A percentile compares a stretch with the other conserved stretches of the same genome.
Evolutionary conservation across 1,140 invertebrate genomes (phyloP).

Genomic region (Pygmarrhopalites habei): DNA sequence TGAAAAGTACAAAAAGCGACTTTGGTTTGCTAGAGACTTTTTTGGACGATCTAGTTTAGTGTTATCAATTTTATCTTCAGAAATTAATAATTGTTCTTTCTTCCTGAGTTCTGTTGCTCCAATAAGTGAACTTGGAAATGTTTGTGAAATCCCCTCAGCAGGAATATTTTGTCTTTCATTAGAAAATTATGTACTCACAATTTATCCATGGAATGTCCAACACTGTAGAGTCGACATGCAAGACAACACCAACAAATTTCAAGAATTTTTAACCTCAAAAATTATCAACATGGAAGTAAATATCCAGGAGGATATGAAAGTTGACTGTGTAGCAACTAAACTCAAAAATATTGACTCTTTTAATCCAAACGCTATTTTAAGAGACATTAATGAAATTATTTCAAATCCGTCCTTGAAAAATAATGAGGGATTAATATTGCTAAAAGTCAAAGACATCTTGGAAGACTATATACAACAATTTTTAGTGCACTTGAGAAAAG

Average conservation of each 20-base stretch:
- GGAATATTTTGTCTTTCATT: constrained; percentile 61
- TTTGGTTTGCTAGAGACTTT: constrained; percentile 80
- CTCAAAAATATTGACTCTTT: background rate
- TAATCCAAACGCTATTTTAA: background rate
- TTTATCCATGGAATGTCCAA: constrained; percentile 40
- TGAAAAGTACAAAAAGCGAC: constrained; percentile 50
- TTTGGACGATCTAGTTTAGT: constrained; percentile 59
- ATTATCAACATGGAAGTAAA: background rate
- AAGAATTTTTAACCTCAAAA: background rate
- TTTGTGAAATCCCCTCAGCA: constrained; percentile 64
- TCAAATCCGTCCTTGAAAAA: background rate
- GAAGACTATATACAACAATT: constrained; percentile 9
- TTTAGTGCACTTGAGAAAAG: constrained; percentile 41
- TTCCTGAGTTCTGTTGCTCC: constrained; percentile 41
- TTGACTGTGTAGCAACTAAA: background rate
- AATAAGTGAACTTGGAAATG: constrained; percentile 41
- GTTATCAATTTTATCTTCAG: constrained; percentile 45
- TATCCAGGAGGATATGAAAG: no score
- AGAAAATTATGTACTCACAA: constrained; percentile 37
- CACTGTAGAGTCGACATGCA: background rate
- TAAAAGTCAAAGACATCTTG: constrained; percentile 3
- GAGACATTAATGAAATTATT: no score
- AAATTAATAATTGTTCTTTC: constrained; percentile 54
- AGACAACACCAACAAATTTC: constrained; percentile 9
- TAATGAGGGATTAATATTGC: background rate